Evolutionary conservation across 2,888 invertebrate genomes (phyloP).

Genomic region (Pachydiplax longipennis): DNA sequence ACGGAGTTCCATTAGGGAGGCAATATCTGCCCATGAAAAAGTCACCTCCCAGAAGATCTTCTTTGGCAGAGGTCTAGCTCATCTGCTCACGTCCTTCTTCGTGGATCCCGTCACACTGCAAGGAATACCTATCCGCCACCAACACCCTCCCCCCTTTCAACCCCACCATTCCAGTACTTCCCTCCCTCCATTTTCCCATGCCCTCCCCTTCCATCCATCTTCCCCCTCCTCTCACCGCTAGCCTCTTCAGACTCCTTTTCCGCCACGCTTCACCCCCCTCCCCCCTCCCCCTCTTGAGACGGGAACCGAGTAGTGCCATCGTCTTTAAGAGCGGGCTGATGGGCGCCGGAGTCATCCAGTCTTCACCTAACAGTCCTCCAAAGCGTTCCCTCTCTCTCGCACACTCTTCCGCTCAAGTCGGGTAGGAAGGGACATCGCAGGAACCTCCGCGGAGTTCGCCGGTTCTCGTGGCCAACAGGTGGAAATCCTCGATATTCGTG

Average conservation of each 20-base stretch:
- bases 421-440: background rate
- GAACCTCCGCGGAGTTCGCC: background rate
- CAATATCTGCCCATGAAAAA: slow-evolving; percentile 11
- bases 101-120: slow-evolving; percentile 22
- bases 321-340: slow-evolving; percentile 40
- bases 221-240: background rate
- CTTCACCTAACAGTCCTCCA: slow-evolving; percentile 44
- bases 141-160: background rate
- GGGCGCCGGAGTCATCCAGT: slow-evolving; percentile 39
- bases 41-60: background rate
- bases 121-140: background rate
- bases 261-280: background rate
- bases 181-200: background rate
- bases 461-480: background rate
- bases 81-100: slow-evolving; percentile 25
- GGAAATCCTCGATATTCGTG: background rate
- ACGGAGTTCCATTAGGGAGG: slow-evolving; percentile 11
- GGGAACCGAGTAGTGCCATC: slow-evolving; percentile 40
- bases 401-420: background rate
- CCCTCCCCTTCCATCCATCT: background rate
- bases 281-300: slow-evolving; percentile 15
- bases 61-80: slow-evolving; percentile 29
- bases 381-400: slow-evolving; percentile 3
- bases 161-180: background rate
- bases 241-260: background rate